Percentiles rank a stretch among this genome's conserved stretches.
Evolutionary conservation across 2,113 vertebrate species (phyloP).

Genomic region (Etia nguti): DNA sequence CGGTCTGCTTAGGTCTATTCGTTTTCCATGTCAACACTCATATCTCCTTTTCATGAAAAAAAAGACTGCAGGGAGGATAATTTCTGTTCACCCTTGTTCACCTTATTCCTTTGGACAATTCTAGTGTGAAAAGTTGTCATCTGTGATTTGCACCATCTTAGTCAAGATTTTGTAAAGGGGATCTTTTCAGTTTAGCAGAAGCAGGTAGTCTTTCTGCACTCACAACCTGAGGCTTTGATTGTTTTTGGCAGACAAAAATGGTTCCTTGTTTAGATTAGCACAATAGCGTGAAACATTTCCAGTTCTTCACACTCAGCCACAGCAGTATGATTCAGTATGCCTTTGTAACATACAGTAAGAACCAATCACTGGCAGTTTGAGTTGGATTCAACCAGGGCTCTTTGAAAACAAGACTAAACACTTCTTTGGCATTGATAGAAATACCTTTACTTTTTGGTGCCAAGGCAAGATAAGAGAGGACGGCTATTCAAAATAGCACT

Average conservation of each 20-base stretch:
- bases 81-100: background rate
- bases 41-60: background rate
- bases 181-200: background rate
- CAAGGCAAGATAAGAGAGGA: background rate
- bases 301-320: background rate
- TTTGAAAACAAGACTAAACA: background rate
- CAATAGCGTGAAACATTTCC: background rate
- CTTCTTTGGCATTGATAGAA: background rate
- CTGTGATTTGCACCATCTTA: constrained; percentile 29
- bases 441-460: background rate
- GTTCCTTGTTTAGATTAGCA: background rate
- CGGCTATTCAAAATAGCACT: background rate
- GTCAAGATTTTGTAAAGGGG: constrained; percentile 5
- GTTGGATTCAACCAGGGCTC: background rate
- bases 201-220: background rate
- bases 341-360: background rate
- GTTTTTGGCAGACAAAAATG: constrained; percentile 1
- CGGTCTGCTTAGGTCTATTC: background rate
- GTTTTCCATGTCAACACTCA: constrained; percentile 24
- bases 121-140: constrained; percentile 23
- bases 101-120: constrained; percentile 19
- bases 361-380: background rate
- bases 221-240: background rate
- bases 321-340: background rate
- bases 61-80: background rate